A percentile compares a stretch with the other conserved stretches of the same genome.
Conservation (phyloP, 2,113 vertebrate genomes). For the Mellivora capensis region DNA sequence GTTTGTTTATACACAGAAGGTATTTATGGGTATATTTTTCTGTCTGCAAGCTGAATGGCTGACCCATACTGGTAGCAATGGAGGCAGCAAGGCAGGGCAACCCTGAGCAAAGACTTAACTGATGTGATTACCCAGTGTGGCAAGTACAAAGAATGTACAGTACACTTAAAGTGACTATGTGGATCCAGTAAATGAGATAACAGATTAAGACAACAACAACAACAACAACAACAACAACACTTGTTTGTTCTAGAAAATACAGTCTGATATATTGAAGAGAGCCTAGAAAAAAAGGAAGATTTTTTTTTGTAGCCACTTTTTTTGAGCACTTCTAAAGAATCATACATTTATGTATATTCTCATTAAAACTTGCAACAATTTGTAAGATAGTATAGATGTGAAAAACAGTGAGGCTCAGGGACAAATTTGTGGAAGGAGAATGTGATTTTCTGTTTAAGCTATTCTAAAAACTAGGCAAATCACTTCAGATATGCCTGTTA, state of each 20-base stretch:
- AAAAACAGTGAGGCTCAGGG: not conserved
- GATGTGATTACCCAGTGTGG: fast-evolving
- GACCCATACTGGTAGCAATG: not conserved
- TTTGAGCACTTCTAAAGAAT: not conserved
- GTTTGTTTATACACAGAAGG: not conserved
- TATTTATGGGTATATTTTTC: not conserved
- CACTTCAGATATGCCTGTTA: not conserved
- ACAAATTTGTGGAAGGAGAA: not conserved
- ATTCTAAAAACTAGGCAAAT: not conserved
- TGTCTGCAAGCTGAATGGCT: not conserved
- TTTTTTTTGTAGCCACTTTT: not conserved
- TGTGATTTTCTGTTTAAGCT: not conserved
- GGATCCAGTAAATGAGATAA: not conserved
- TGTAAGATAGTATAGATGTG: not conserved
- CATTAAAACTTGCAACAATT: not conserved
- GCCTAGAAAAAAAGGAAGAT: not conserved
- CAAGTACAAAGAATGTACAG: not conserved
- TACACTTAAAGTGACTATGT: not conserved
- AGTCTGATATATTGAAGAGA: not conserved
- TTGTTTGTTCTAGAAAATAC: not conserved
- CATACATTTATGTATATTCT: not conserved
- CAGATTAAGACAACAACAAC: not conserved
- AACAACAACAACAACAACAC: too few species aligned
- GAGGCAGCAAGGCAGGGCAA: not conserved
- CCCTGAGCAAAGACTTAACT: not conserved